Percentiles rank a stretch among this genome's conserved stretches.
phyloP scores from a whole-genome alignment of 2,113 vertebrate species.

The Dasyprocta punctata region DNA sequence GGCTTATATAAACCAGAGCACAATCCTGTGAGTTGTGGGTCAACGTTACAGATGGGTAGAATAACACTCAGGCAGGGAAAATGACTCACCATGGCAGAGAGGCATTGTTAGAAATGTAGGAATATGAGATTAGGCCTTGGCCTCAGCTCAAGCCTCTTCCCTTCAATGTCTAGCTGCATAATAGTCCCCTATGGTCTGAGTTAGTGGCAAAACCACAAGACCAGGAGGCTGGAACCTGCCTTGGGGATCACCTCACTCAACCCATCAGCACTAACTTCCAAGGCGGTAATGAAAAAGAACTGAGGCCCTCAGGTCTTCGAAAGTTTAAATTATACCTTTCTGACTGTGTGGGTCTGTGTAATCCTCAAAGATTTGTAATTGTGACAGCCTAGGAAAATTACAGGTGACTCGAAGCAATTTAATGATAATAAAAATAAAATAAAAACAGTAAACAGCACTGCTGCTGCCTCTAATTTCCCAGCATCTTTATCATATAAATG shows the following conservation, averaged over 20 bases:
- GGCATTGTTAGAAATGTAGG: background rate
- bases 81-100: background rate
- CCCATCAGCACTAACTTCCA: slow-evolving; percentile 7
- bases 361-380: slow-evolving; percentile 82
- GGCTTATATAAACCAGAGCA: background rate
- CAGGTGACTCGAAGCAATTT: slow-evolving; percentile 87
- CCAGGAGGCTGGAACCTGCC: background rate
- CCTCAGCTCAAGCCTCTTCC: background rate
- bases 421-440: slow-evolving; percentile 85
- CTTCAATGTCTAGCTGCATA: background rate
- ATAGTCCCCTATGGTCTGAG: background rate
- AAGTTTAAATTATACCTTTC: slow-evolving; percentile 71
- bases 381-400: slow-evolving; percentile 82
- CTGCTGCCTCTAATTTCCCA: slow-evolving; percentile 81
- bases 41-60: background rate
- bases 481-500: slow-evolving; percentile 83
- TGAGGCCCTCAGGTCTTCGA: background rate
- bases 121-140: background rate
- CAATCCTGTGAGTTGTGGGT: background rate
- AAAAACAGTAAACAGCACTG: slow-evolving; percentile 83
- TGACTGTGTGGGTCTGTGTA: background rate
- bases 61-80: background rate
- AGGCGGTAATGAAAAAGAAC: slow-evolving; percentile 3
- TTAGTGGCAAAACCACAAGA: background rate
- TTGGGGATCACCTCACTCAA: background rate